Base-by-base conservation (phyloP, 2,888 invertebrate genomes). In the Hetaerina titia region DNA sequence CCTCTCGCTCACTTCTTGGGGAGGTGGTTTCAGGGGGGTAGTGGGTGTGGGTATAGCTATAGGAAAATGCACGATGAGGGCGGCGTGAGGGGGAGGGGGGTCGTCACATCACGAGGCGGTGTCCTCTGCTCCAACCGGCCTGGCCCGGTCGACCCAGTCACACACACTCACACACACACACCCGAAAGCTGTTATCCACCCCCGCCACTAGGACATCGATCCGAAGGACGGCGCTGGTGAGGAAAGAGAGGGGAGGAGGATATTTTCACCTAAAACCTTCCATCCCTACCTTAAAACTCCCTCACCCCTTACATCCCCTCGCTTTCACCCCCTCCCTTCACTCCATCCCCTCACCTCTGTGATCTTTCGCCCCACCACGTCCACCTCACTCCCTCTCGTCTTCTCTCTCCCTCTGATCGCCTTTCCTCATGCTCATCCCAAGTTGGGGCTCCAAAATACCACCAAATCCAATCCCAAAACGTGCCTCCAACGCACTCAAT, bases 181-280 rank as follows among this genome's bases (percentile, higher is more conserved):
- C 19, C 89, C 57, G 45, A 45, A 19, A 22, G 58, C 88, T 57
- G 25, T 69, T 90, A 31, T 15, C 90, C 90, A 31, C 90, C 90
- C 64, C 58, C 89, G 56, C 89, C 90, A 19, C 90, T 25, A 63
- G 90, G 90, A 64, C 64, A 90, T 90, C 90, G 90, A 90, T 90
- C 90, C 90, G 57, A 57, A n/a, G 22, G 89, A n/a, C 57, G 90
- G 64, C 45, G 64, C 90, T 63, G 90, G 60, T 9, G 60, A 60
- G 19, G 89, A 31, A 89, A n/a, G 69, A n/a, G 22, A 56, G 45
- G 56, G 17, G 88, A 25, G 9, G 88, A 25, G 63, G 60, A 63
- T 45, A n/a, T 90, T 31, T 90, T 25, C 60, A 90, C 63, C 57
- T 19, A 8, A 19, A 19, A 58, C 89, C 89, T 22, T 58, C 89